Evolutionary conservation across 1,140 invertebrate genomes (phyloP), one percentile per base, ranked within the genome.

Genomic region (Cherax quadricarinatus): DNA sequence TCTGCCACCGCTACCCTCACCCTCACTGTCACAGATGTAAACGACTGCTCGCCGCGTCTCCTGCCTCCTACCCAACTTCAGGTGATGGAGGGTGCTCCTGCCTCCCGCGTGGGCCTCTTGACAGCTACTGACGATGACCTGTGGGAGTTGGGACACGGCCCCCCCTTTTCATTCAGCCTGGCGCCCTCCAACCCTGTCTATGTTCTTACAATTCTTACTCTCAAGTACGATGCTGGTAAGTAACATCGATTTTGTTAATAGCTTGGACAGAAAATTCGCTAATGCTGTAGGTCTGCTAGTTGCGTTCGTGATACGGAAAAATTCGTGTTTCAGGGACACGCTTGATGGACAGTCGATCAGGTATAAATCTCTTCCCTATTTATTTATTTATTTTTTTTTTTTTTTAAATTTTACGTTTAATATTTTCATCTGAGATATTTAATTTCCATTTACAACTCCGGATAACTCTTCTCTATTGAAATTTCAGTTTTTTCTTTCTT

Each of bases 21-120:
- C 62, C 48, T 93, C 5, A 89, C 80, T 18, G 24, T 93, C 49
- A 62, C 41, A 6, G 92, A 93, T 18, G 92, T 93, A 4, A 93
- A 93, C 75, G 92, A 93, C 73, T 93, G 87, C 53, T 66, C 92
- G 1, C 92, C 92, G 53, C 83, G 88, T n/a, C 92, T 93, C 1
- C 81, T 79, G 48, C 92, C 78, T 21, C 92, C 92, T 41, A 81
- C 85, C 12, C 49, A 60, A n/a, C 48, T 92, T 7, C 91, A 92
- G 79, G 91, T 92, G 75, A 73, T 53, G 4, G 91, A 92, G 86
- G 86, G 85, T 9, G 87, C 75, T 18, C 80, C 86, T 41, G 83
- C 91, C 30, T 81, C 78, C 16, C 91, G 83, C 24, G 60, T 93
- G 60, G 92, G 92, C 4, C 48, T 88, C 51, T 80, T 93, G 24